phyloP scores from a whole-genome alignment of 2,888 invertebrate species.

The Drosophila sordidula region DNA sequence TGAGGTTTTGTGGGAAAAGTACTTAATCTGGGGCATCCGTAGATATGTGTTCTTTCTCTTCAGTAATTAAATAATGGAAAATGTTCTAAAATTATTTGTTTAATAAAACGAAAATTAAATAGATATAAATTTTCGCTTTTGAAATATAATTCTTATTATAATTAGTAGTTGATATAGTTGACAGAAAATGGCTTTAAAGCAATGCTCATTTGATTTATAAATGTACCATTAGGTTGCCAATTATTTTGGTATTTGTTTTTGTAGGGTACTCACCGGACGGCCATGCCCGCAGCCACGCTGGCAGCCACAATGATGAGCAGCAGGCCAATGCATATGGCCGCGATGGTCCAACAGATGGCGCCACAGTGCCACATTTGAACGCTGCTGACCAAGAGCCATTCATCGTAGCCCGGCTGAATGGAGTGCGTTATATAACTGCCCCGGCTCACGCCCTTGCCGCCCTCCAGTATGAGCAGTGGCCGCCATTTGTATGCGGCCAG shows the following conservation, averaged over 20 bases:
- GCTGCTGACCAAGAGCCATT: slow-evolving; percentile 83
- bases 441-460: slow-evolving; percentile 74
- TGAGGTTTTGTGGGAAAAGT: too few relatives aligned
- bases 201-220: too few relatives aligned
- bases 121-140: too few relatives aligned
- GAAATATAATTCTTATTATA: too few relatives aligned
- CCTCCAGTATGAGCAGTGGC: slow-evolving; percentile 84
- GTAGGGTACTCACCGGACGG: slow-evolving; percentile 80
- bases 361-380: slow-evolving; percentile 83
- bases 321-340: slow-evolving; percentile 80
- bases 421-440: slow-evolving; percentile 83
- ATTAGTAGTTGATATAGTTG: too few relatives aligned
- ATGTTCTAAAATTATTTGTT: too few relatives aligned
- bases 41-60: too few relatives aligned
- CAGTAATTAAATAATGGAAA: too few relatives aligned
- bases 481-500: slow-evolving; percentile 80
- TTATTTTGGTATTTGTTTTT: background rate
- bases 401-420: slow-evolving; percentile 84
- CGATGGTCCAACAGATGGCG: slow-evolving; percentile 84
- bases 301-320: slow-evolving; percentile 81
- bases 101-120: too few relatives aligned
- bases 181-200: too few relatives aligned
- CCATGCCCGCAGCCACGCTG: slow-evolving; percentile 84
- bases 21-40: too few relatives aligned
- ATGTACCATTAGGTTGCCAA: too few relatives aligned